phyloP scores from a whole-genome alignment of 1,140 invertebrate species.

The Agrypnia vestita region DNA sequence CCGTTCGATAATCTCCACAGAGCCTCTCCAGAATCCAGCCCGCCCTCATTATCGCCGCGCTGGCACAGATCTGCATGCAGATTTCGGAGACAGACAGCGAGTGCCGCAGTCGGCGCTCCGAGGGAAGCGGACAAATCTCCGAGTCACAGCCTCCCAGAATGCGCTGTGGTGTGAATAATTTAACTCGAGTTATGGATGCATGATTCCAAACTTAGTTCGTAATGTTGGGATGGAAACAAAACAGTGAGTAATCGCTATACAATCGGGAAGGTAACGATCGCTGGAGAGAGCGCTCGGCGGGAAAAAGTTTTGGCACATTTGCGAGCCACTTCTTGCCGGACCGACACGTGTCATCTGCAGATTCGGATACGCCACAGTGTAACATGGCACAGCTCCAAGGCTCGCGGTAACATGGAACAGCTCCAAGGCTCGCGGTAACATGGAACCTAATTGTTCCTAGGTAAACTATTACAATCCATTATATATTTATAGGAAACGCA shows the following conservation, averaged over 20 bases:
- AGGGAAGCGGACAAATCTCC: conserved; percentile 21
- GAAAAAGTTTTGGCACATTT: conserved; percentile 57
- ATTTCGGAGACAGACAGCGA: conserved; percentile 46
- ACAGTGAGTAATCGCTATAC: conserved; percentile 55
- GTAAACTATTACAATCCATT: too few relatives aligned
- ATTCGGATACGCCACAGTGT: conserved; percentile 11
- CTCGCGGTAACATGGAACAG: conserved; percentile 5
- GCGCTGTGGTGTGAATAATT: conserved; percentile 52
- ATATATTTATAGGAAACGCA: too few relatives aligned
- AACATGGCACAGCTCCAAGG: conserved; percentile 9
- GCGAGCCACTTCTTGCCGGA: conserved; percentile 38
- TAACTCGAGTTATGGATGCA: conserved; percentile 50
- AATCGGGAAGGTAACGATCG: conserved; percentile 41
- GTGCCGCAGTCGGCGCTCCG: conserved; percentile 11
- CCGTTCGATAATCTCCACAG: conserved; percentile 13
- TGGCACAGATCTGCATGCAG: conserved; percentile 59
- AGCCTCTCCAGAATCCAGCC: conserved; percentile 8
- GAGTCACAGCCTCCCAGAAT: conserved; percentile 23
- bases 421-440: conserved; percentile 15
- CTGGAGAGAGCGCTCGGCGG: conserved; percentile 3
- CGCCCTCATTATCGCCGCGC: conserved; percentile 55
- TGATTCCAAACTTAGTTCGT: conserved; percentile 51
- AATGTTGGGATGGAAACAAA: conserved; percentile 51
- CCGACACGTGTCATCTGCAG: conserved; percentile 49
- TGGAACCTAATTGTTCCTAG: too few relatives aligned